Evolutionary conservation across 2,797 vertebrate genomes (phyloP).

Genomic region (Poecile montanus): DNA sequence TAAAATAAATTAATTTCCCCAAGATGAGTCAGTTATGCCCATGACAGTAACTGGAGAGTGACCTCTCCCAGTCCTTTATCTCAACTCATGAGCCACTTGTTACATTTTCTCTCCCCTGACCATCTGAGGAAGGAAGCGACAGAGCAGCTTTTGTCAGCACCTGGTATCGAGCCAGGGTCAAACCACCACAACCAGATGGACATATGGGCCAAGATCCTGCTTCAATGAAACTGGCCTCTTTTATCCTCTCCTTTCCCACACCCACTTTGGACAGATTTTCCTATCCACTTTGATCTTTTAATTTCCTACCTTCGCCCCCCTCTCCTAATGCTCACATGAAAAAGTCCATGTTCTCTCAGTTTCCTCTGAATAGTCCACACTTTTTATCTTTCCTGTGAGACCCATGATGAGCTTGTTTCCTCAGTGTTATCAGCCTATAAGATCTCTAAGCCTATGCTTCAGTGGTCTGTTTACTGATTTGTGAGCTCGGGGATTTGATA

Average conservation of each 20-base stretch:
- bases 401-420: neutral
- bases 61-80: neutral
- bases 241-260: neutral
- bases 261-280: neutral
- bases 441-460: neutral
- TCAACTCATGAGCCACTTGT: neutral
- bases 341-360: neutral
- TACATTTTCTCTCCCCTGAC: neutral
- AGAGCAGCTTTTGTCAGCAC: neutral
- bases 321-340: neutral
- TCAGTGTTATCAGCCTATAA: neutral
- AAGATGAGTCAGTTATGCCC: accelerated
- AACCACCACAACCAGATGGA: neutral
- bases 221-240: neutral
- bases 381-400: neutral
- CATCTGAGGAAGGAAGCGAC: neutral
- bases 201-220: neutral
- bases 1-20: neutral
- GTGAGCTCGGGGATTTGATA: neutral
- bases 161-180: neutral
- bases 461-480: neutral
- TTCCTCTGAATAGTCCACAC: neutral
- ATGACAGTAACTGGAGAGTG: neutral
- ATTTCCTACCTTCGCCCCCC: neutral
- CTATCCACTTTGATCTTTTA: neutral